Conservation (phyloP, 2,113 vertebrate genomes). For the Ardeotis arabs region DNA sequence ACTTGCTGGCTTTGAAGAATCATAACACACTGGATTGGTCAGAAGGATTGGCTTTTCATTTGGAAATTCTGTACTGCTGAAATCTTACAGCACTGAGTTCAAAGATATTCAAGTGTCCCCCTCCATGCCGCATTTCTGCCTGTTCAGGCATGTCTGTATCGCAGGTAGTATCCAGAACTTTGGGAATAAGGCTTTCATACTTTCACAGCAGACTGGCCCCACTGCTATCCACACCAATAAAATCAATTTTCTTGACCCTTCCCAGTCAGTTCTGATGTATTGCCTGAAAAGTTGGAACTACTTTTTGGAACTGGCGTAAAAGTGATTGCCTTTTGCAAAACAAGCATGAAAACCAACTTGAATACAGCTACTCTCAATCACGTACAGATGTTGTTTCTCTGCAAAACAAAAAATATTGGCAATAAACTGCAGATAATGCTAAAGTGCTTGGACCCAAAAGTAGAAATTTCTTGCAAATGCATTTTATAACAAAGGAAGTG, state of each 20-base stretch:
- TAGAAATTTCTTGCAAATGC: neutral
- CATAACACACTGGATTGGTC: neutral
- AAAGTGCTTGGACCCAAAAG: neutral
- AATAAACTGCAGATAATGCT: neutral
- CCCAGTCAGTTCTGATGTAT: neutral
- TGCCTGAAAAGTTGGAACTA: neutral
- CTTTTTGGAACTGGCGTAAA: neutral
- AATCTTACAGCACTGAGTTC: neutral
- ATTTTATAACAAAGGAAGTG: neutral
- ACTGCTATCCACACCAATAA: neutral
- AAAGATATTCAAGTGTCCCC: accelerated
- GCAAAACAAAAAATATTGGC: neutral
- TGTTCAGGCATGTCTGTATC: neutral
- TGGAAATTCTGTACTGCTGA: neutral
- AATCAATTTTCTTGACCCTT: neutral
- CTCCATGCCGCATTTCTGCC: neutral
- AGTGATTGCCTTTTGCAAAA: constrained; percentile 1
- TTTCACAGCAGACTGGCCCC: neutral
- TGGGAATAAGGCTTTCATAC: neutral
- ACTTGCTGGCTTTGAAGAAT: neutral
- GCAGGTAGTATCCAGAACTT: neutral
- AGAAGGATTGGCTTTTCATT: neutral
- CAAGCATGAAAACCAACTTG: neutral
- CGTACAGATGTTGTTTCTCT: constrained; percentile 29
- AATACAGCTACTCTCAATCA: neutral